Evolutionary conservation across 2,113 vertebrate species (phyloP).

Genomic region (Parus major): DNA sequence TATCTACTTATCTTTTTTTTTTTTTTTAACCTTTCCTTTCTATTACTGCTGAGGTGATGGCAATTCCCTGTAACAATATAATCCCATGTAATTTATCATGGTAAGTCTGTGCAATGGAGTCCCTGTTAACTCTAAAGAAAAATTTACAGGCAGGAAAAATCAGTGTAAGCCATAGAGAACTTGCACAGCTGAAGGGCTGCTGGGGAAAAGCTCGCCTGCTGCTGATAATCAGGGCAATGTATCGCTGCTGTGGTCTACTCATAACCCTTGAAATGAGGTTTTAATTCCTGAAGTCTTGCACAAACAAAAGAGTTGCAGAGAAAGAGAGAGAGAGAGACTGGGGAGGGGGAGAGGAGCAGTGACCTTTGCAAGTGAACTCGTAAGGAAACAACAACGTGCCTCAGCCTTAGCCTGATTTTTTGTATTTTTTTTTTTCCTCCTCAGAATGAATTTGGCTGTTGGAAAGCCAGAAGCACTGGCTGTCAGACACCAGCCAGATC

Average conservation of each 20-base stretch:
- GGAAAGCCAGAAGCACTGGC: slow-evolving; percentile 4
- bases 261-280: slow-evolving; percentile 54
- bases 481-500: background rate
- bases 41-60: slow-evolving; percentile 28
- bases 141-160: slow-evolving; percentile 14
- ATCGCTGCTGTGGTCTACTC: slow-evolving; percentile 26
- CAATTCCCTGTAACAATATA: slow-evolving; percentile 57
- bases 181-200: background rate
- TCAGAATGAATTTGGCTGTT: background rate
- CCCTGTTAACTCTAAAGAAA: background rate
- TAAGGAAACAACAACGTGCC: slow-evolving; percentile 19
- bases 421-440: background rate
- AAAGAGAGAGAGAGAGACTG: background rate
- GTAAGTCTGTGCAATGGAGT: background rate
- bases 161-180: background rate
- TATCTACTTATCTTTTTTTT: background rate
- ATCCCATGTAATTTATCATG: background rate
- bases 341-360: slow-evolving; percentile 7
- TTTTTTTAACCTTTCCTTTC: background rate
- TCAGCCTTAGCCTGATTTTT: background rate
- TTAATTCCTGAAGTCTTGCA: slow-evolving; percentile 57
- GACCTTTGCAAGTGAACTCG: slow-evolving; percentile 43
- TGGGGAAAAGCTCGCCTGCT: background rate
- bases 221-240: slow-evolving; percentile 27
- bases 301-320: slow-evolving; percentile 38